Percentiles rank a stretch among this genome's conserved stretches.
Evolutionary conservation across 2,888 invertebrate species (phyloP).

Genomic region (Muschampia plurimacula): DNA sequence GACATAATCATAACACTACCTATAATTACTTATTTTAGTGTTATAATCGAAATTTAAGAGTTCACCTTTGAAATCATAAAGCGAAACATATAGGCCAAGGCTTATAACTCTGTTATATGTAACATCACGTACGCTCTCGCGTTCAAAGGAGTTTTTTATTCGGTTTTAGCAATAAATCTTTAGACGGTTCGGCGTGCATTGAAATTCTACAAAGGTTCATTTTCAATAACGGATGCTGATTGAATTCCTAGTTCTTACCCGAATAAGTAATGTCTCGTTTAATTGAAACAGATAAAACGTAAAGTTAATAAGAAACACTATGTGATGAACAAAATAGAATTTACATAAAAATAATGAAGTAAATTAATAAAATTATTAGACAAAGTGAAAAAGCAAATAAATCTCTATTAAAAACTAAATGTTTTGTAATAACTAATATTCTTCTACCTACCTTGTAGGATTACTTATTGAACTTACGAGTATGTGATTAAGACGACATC

Average conservation of each 20-base stretch:
- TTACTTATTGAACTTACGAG: no score
- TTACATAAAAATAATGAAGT: no score
- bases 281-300: neutral
- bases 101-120: slow-evolving; percentile 52
- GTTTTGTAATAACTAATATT: no score
- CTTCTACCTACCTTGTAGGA: no score
- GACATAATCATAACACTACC: neutral
- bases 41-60: slow-evolving; percentile 57
- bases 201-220: slow-evolving; percentile 50
- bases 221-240: slow-evolving; percentile 52
- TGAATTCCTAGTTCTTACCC: slow-evolving; percentile 46
- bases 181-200: slow-evolving; percentile 48
- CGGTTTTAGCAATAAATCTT: slow-evolving; percentile 51
- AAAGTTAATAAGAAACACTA: neutral
- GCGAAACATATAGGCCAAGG: slow-evolving; percentile 68
- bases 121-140: slow-evolving; percentile 56
- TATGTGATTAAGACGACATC: neutral
- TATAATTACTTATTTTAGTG: slow-evolving; percentile 16
- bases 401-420: no score
- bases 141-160: slow-evolving; percentile 49
- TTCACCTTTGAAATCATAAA: slow-evolving; percentile 62
- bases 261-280: slow-evolving; percentile 23
- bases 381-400: no score
- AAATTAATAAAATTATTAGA: no score
- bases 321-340: no score